Base-by-base conservation (phyloP, 2,797 vertebrate genomes). In the Xenops minutus region DNA sequence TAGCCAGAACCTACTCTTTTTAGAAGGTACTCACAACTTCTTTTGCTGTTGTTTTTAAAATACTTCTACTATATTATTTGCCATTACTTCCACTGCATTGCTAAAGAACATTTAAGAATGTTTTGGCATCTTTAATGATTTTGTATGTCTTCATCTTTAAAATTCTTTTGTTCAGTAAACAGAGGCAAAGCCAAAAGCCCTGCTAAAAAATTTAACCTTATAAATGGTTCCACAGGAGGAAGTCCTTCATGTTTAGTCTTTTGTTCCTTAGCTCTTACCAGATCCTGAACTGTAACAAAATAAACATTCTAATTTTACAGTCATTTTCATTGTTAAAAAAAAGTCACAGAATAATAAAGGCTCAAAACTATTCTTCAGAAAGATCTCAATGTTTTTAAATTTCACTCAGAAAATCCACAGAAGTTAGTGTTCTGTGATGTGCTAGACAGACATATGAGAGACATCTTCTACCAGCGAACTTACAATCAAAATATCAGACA, bases 201-300 rank as follows among this genome's bases (percentile, higher is more conserved):
- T 29, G 29, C 75, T 21, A 81, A 51, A 62, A 39, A 23, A 6
- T 32, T 85, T 95, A 92, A 89, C 41, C 49, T 87, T 93, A 85
- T 88, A 81, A 96, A 80, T 2, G 41, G 26, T 23, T 87, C 77
- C 69, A 89, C 19, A 77, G 77, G 80, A 94, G 79, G 51, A 78
- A 97, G 29, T 43, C 18, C 66, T 71, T 74, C 43, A 32, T 41
- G 9, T 75, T 85, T 80, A 68, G 77, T 51, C 22, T 69, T 73
- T 55, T 95, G 5, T 52, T 76, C 36, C 34, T 72, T 16, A 54
- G 12, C 20, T 52, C 36, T 68, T 69, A 20, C 23, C 12, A 80
- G 17, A 37, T 55, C 34, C 73, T 90, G 55, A 80, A 85, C 48
- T 19, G 7, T 71, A 88, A 91, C 6, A 19, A 89, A 66, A 63